phyloP scores from a whole-genome alignment of 1,140 invertebrate genomes.

The Polyergus mexicanus region DNA sequence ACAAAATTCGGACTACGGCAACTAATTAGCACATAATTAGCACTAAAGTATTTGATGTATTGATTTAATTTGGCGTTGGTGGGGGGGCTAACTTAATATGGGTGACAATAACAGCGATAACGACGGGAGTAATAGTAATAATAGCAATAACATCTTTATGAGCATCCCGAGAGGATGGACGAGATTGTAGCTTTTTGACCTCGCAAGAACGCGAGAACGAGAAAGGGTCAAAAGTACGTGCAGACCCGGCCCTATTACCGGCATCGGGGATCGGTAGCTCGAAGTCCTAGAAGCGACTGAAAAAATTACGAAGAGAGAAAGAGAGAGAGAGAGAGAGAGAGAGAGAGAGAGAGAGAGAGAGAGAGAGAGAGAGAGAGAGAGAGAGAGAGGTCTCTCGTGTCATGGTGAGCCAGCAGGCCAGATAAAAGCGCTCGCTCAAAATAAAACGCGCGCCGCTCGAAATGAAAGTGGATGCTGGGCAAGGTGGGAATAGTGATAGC shows the following conservation, averaged over 20 bases:
- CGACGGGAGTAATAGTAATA: slow-evolving; percentile 73
- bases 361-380: neutral
- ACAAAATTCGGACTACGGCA: too few relatives aligned
- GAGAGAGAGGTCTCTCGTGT: slow-evolving; percentile 45
- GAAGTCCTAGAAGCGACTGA: neutral
- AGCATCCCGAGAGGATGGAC: slow-evolving; percentile 42
- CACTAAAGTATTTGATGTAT: too few relatives aligned
- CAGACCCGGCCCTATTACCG: slow-evolving; percentile 30
- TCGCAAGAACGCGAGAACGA: slow-evolving; percentile 9
- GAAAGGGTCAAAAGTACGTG: slow-evolving; percentile 14
- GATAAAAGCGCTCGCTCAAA: slow-evolving; percentile 59
- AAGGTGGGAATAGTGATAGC: slow-evolving; percentile 28
- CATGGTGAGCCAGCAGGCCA: slow-evolving; percentile 58
- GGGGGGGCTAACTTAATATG: too few relatives aligned
- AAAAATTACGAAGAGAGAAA: slow-evolving; percentile 43
- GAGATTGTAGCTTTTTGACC: slow-evolving; percentile 63
- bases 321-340: neutral
- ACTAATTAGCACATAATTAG: too few relatives aligned
- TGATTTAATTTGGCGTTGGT: too few relatives aligned
- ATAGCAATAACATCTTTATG: slow-evolving; percentile 76
- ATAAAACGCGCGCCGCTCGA: slow-evolving; percentile 66
- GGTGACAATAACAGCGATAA: slow-evolving; percentile 73
- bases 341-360: neutral
- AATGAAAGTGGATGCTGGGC: slow-evolving; percentile 46
- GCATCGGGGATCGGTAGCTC: slow-evolving; percentile 51